Base-by-base conservation (phyloP, 2,888 invertebrate genomes). In the Tipula unca region DNA sequence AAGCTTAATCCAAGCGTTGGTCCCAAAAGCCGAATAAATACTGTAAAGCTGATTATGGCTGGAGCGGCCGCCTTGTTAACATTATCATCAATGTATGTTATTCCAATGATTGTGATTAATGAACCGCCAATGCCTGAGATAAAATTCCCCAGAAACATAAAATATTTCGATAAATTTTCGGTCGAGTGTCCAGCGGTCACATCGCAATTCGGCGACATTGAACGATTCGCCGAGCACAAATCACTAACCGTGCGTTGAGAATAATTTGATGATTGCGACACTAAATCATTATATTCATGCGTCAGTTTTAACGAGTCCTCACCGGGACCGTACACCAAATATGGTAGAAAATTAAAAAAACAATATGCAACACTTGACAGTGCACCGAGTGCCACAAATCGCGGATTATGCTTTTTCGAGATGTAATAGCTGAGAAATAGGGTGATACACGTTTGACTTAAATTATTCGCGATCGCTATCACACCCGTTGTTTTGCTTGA, bases 41-140 rank as follows among this genome's bases (percentile, higher is more conserved):
- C 6, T 13, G 83, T 17, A 32, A 83, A 83, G 8, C 83, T 83
- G 1, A 83, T 29, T 32, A 32, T 32, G 1, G 83, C 83, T 17
- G 83, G 83, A 6, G 83, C 83, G 6, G n/a, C 83, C 5, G 83
- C 14, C 5, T 83, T 83, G 17, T 29, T 83, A n/a, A 83, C 32
- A 83, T 83, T 83, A 83, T 83, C 5, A 83, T 83, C 83, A 14
- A 83, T 83, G 10, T 32, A 83, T 17, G 83, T 35, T 17, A 35
- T 83, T 32, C 83, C 83, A 83, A 83, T 90, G 0, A 93, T 93
- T 88, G 93, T 94, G 89, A 94, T 94, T 36, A 94, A 89, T 0
- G 94, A 93, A 86, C 94, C 93, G 14, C 94, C 94, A 86, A 94
- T 93, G 14, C 94, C 94, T 84, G 94, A 92, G 82, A 95, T 92